Base-by-base conservation (phyloP, 1,140 invertebrate species). In the Cydia pomonella region DNA sequence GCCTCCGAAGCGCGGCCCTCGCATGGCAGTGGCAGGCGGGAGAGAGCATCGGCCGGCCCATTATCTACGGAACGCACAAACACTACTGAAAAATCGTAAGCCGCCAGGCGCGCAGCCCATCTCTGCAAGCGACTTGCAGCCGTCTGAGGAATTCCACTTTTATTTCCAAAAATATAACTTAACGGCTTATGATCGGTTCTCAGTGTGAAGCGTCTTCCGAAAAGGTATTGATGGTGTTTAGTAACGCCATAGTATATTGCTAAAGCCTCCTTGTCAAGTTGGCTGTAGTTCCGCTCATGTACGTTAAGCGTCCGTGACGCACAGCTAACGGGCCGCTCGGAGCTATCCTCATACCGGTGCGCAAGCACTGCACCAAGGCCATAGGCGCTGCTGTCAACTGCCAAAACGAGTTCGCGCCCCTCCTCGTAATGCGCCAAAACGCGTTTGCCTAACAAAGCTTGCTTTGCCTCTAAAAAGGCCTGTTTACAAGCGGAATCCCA, bases 31-130 rank as follows among this genome's bases (percentile, higher is more conserved):
- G 62, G 62, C 13, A 64, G 27, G 0, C 62, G 62, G 3, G 69
- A 72, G 12, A 72, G n/a, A 16, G 69, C 69, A 21, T 38, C 69
- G 38, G 69, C 69, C 27, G 38, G 27, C 9, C 27, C 27, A 16
- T 72, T 72, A 18, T 72, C 69, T 3, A 18, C 69, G 10, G 69
- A 38, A 16, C 69, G 23, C 10, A 72, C 69, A 33, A 33, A 72
- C 10, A 44, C 69, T 2, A 72, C 29, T 41, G 12, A 18, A 44
- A n/a, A 72, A 23, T 72, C 69, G 10, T 72, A 72, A 33, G 25
- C 69, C 3, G 33, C 69, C 10, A 21, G 23, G 12, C 23, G 18
- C 12, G 69, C n/a, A 29, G 69, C 27, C 47, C 47, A 50, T 4
- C 47, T 12, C n/a, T 50, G 47, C n/a, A 50, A n/a, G 1, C 47